Base-by-base conservation (phyloP, 2,888 invertebrate genomes). In the Meandrusa payeni region DNA sequence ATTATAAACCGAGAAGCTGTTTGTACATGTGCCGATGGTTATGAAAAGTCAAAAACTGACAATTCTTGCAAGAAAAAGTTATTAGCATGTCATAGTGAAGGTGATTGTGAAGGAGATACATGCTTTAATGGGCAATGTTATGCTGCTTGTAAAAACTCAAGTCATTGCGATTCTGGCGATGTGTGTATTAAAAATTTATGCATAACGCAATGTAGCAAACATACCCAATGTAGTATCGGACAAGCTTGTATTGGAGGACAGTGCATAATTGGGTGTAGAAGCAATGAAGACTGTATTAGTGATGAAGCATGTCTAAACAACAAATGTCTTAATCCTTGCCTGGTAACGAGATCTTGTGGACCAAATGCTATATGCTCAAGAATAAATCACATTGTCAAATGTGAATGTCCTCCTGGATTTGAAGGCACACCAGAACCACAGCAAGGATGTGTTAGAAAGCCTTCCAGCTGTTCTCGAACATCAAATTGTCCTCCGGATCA, bases 121-220 rank as follows among this genome's bases (percentile, higher is more conserved):
- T 97, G 97, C 71, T 90, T 92, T 26, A 93, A 94, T 58, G 94
- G 94, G 4, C 95, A 96, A 69, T 97, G 97, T 66, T 92, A 94
- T 72, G 89, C 93, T 7, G 94, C 95, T 11, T 97, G 96, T 60
- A 90, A 93, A 50, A 91, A 93, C 63, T 89, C 91, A 17, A 90
- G 90, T 37, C 96, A 96, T 63, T 97, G 96, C 68, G 93, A 94
- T 2, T 70, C 80, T 6, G 95, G 94, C 11, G 96, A 97, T 65
- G 89, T 91, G 54, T 97, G 97, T 68, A 71, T 91, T 1, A 91
- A 93, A 55, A 95, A 92, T 66, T 91, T 94, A 51, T 97, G 97
- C 64, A 89, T 92, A 47, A 88, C 92, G n/a, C 91, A 95, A 45
- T 97, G 97, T 57, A 90, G 90, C 34, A 92, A 93, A 42, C 95